These are phyloP conservation scores for Forficula auricularia DNA, from an alignment of 1,140 invertebrate genomes.

Conservation along the genomic window DNA sequence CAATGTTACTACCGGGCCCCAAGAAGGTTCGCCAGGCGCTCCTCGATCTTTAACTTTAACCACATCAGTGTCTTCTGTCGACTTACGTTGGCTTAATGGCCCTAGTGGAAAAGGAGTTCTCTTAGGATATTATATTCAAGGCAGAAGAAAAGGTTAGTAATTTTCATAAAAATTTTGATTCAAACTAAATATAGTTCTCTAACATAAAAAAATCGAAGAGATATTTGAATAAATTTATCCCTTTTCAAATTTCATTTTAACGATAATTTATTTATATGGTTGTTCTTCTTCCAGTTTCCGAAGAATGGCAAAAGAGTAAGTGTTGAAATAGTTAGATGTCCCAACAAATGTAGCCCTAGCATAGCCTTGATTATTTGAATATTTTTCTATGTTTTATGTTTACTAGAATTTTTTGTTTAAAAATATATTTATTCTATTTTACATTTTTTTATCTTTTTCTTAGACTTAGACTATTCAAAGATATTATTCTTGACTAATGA, in stretches of 20 bases:
- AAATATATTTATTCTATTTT: no score
- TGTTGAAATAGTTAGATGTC: constrained; percentile 18
- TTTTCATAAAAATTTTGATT: not conserved
- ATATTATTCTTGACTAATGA: no score
- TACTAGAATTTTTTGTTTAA: constrained; percentile 2
- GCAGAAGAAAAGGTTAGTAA: constrained; percentile 58
- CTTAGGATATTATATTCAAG: constrained; percentile 84
- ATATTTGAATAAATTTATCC: constrained; percentile 2
- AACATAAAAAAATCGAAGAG: no score
- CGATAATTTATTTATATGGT: constrained; percentile 23
- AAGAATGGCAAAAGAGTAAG: constrained; percentile 56
- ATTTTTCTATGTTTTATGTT: not conserved
- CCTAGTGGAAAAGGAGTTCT: constrained; percentile 69
- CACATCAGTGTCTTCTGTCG: constrained; percentile 67
- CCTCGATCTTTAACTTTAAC: constrained; percentile 52
- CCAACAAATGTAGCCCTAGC: not conserved
- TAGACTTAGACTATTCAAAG: no score
- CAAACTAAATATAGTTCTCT: no score
- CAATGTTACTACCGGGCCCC: constrained; percentile 87
- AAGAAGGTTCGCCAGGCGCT: constrained; percentile 68
- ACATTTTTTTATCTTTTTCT: no score
- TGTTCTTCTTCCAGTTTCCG: constrained; percentile 34
- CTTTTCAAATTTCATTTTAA: constrained; percentile 10
- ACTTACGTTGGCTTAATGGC: constrained; percentile 75
- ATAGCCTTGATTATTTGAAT: no score